Percentiles rank a stretch among this genome's conserved stretches.
Conservation (phyloP, 2,888 invertebrate genomes). For the Metacarcinus magister region DNA sequence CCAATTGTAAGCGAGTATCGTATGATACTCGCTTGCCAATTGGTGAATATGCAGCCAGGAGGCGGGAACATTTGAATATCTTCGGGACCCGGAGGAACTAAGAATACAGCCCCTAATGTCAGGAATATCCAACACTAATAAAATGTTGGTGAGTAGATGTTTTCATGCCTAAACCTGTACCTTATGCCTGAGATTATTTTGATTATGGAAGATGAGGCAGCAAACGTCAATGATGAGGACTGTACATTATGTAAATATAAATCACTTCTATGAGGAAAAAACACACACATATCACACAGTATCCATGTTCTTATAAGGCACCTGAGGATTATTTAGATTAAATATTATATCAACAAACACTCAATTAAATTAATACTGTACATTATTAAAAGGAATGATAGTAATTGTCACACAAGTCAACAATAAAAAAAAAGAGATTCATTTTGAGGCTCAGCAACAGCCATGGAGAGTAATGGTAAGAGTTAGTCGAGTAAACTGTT, state of each 20-base stretch:
- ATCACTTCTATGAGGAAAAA: background rate
- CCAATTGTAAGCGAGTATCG: no score
- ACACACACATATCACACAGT: background rate
- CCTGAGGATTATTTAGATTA: constrained; percentile 12
- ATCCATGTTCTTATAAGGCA: background rate
- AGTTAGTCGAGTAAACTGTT: constrained; percentile 60
- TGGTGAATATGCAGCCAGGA: no score
- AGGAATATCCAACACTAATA: no score
- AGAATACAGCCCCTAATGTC: no score
- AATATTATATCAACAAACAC: background rate
- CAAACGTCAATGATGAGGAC: background rate
- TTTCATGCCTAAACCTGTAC: no score
- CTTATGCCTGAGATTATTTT: no score
- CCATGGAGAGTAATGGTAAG: background rate
- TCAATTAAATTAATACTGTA: background rate
- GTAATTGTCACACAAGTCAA: background rate
- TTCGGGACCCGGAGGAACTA: no score
- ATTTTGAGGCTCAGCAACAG: background rate
- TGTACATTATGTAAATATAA: background rate
- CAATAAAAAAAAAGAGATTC: background rate
- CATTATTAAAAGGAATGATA: background rate
- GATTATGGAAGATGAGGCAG: no score
- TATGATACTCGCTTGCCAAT: no score
- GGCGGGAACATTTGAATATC: no score
- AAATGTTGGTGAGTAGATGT: no score